phyloP scores from a whole-genome alignment of 2,888 invertebrate genomes.

The Baronia brevicornis region DNA sequence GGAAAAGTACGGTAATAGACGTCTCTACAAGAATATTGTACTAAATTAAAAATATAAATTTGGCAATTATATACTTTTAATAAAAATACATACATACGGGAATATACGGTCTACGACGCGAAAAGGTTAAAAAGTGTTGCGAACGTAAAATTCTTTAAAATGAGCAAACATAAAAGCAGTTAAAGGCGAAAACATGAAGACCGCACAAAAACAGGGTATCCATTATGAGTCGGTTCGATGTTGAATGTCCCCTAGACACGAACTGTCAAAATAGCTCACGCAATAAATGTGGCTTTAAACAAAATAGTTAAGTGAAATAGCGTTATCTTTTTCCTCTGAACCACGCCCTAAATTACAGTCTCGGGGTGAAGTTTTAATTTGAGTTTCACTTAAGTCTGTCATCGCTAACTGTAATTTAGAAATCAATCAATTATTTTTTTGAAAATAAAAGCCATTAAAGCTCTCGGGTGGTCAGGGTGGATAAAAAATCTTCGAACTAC shows the following conservation, averaged over 20 bases:
- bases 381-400: neutral
- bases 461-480: neutral
- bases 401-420: neutral
- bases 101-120: no score
- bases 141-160: no score
- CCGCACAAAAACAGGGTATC: conserved; percentile 1
- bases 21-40: no score
- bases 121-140: no score
- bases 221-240: conserved; percentile 4
- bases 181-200: neutral
- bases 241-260: conserved; percentile 15
- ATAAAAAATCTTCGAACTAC: no score
- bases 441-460: no score
- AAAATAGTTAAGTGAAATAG: conserved; percentile 3
- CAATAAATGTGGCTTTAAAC: conserved; percentile 2
- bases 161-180: no score
- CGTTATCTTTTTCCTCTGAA: neutral
- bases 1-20: no score
- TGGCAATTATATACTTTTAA: no score
- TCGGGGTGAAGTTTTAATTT: neutral
- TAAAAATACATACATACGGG: no score
- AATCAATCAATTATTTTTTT: conserved; percentile 9
- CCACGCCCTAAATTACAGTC: neutral
- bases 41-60: no score
- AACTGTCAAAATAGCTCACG: conserved; percentile 15